Percentiles rank a stretch among this genome's conserved stretches.
Conservation (phyloP, 2,888 invertebrate genomes). For the Ormia ochracea region DNA sequence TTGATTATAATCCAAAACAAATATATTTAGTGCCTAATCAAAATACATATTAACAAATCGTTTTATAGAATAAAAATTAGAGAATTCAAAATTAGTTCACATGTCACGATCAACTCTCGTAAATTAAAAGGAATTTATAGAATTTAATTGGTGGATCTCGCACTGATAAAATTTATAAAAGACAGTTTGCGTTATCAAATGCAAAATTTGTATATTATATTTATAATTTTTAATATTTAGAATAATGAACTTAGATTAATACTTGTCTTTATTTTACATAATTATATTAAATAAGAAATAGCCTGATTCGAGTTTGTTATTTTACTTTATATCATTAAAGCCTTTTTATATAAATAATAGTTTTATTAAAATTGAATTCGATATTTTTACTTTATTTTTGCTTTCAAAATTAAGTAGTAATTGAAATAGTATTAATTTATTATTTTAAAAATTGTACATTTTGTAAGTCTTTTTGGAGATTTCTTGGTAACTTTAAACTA, state of each 20-base stretch:
- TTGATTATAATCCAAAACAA: too few species aligned
- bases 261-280: constrained; percentile 45
- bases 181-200: too few species aligned
- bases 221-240: too few species aligned
- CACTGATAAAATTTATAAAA: too few species aligned
- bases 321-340: constrained; percentile 31
- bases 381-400: constrained; percentile 4
- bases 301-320: constrained; percentile 64
- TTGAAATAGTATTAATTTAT: constrained; percentile 41
- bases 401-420: constrained; percentile 33
- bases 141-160: too few species aligned
- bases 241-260: constrained; percentile 57
- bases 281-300: constrained; percentile 51
- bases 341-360: constrained; percentile 14
- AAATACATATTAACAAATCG: too few species aligned
- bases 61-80: too few species aligned
- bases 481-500: constrained; percentile 26
- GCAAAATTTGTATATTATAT: too few species aligned
- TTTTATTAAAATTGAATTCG: constrained; percentile 19
- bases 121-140: too few species aligned
- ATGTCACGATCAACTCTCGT: too few species aligned
- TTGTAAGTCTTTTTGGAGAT: constrained; percentile 58
- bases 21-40: too few species aligned
- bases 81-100: too few species aligned
- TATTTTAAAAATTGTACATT: constrained; percentile 56